Evolutionary conservation across 2,888 invertebrate species (phyloP), one percentile per base, ranked within the genome.

Genomic region (Tenthredo mesomela): DNA sequence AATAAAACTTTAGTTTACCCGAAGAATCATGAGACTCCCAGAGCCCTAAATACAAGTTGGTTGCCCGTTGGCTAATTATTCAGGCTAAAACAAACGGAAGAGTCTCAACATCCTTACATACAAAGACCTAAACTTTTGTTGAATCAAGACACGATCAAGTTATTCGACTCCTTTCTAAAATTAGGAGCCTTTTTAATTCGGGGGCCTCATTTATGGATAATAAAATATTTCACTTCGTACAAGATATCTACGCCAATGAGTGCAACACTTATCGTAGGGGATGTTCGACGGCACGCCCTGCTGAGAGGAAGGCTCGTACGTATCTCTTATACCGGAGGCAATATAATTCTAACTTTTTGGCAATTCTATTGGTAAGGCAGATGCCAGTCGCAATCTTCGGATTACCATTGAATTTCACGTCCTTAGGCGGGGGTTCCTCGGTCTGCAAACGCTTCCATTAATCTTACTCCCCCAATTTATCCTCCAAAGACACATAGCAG

Each of bases 401-500:
- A 87, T 87, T 87, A 86, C 85, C 85, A 85, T 87, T 87, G 85
- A 87, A 87, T 86, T 87, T 87, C 80, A 87, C 86, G 84, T 86
- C 85, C 77, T 71, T 40, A 37, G n/a, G 47, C 29, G 70, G 85
- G 40, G 73, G 84, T 61, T 78, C 12, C 43, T 18, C 15, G 50
- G 70, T 58, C 84, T 37, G 61, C 75, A 43, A 87, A 71, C 50
- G 73, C 71, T 85, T 87, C 89, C 90, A 90, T 90, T 90, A 90
- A 90, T 91, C 91, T 90, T 90, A 88, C 90, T 89, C 77, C 85
- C 77, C 71, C 43, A 67, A 73, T 85, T 71, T 88, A 90, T 89
- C 90, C 90, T 87, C 87, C 87, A 88, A 88, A 90, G 89, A 88
- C 88, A 89, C 89, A 89, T 88, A 89, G 87, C 87, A 88, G 90